phyloP scores from a whole-genome alignment of 2,113 vertebrate genomes.

The Rutilus rutilus region DNA sequence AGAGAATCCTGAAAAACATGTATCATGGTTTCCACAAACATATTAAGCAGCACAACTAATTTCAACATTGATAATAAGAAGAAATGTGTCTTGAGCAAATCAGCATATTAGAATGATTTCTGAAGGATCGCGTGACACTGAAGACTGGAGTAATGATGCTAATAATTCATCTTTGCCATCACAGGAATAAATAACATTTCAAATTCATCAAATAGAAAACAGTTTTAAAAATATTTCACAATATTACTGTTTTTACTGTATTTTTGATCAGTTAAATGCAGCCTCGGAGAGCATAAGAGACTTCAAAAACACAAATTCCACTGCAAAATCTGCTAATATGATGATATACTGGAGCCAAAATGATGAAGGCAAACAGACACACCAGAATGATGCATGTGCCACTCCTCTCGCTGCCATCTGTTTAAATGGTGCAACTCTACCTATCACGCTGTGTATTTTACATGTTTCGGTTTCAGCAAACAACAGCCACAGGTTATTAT shows the following conservation, averaged over 20 bases:
- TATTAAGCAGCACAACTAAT: not conserved
- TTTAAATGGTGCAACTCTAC: conserved; percentile 35
- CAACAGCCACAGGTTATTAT: not conserved
- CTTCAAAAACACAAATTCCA: not conserved
- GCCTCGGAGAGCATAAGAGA: not conserved
- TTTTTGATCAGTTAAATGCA: not conserved
- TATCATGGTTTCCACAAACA: not conserved
- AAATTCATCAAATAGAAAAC: not conserved
- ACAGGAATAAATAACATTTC: not conserved
- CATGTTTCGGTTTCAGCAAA: not conserved
- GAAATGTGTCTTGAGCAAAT: too few species aligned
- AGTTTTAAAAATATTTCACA: not conserved
- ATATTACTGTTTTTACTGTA: not conserved
- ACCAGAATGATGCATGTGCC: conserved; percentile 47
- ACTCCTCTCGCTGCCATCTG: conserved; percentile 56
- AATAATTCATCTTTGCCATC: not conserved
- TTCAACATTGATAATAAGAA: not conserved
- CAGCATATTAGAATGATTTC: too few species aligned
- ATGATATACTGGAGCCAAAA: conserved; percentile 35
- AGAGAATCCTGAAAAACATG: not conserved
- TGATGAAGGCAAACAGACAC: conserved; percentile 45
- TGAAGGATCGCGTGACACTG: too few species aligned
- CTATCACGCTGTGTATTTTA: not conserved
- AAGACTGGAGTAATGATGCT: too few species aligned
- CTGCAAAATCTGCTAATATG: conserved; percentile 28